phyloP scores from a whole-genome alignment of 1,140 invertebrate genomes.

The Drosophila ohnishii region DNA sequence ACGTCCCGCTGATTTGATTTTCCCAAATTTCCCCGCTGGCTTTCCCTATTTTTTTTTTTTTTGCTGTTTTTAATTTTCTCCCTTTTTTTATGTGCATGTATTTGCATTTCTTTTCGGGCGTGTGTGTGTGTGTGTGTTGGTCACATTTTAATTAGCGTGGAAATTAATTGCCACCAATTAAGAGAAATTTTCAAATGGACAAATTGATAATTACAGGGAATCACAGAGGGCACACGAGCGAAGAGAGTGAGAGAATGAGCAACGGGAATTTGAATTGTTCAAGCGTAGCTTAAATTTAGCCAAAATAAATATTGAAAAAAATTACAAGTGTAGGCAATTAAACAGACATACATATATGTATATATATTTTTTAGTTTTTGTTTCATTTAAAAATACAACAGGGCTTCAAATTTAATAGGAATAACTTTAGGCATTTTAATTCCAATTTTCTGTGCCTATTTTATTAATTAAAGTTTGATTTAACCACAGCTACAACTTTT shows the following conservation, averaged over 20 bases:
- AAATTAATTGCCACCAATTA: slow-evolving; percentile 64
- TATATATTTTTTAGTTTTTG: too few species aligned
- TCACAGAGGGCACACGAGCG: slow-evolving; percentile 9
- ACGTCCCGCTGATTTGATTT: slow-evolving; percentile 38
- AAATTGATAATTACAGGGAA: slow-evolving; percentile 57
- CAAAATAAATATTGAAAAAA: slow-evolving; percentile 4
- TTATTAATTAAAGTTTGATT: background rate
- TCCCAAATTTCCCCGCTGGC: slow-evolving; percentile 25
- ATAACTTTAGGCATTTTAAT: background rate
- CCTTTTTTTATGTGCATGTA: slow-evolving; percentile 3
- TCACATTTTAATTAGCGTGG: slow-evolving; percentile 58
- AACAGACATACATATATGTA: too few species aligned
- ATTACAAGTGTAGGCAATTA: background rate
- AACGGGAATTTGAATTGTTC: slow-evolving; percentile 20
- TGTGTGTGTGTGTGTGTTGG: slow-evolving; percentile 22
- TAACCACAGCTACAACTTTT: background rate
- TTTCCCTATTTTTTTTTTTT: background rate
- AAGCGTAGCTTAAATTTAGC: slow-evolving; percentile 16
- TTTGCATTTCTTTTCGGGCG: slow-evolving; percentile 23
- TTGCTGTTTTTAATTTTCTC: background rate
- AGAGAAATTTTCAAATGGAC: slow-evolving; percentile 51
- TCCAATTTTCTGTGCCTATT: background rate
- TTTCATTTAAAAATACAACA: too few species aligned
- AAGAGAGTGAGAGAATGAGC: background rate
- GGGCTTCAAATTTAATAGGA: background rate